Percentiles rank a stretch among this genome's conserved stretches.
phyloP scores from a whole-genome alignment of 2,797 vertebrate species.

The Cuniculus paca region DNA sequence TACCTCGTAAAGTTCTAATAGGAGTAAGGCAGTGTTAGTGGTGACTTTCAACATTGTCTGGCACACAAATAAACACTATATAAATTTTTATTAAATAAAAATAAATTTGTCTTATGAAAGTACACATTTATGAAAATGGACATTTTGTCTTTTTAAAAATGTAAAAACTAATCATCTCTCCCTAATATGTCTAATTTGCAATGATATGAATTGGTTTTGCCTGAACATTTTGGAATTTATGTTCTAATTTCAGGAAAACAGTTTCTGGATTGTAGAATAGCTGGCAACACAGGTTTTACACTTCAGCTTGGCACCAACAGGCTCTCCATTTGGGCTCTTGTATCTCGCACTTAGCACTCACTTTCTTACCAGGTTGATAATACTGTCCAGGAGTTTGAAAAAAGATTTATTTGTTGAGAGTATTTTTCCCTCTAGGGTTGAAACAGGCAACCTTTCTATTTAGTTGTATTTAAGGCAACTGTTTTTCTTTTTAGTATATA shows the following conservation, averaged over 20 bases:
- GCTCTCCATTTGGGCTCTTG: background rate
- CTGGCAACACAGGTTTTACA: background rate
- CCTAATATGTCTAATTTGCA: conserved; percentile 33
- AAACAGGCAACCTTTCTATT: conserved; percentile 24
- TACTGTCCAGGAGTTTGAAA: conserved; percentile 37
- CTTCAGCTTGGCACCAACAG: background rate
- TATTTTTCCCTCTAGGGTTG: conserved; percentile 30
- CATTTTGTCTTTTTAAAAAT: conserved; percentile 23
- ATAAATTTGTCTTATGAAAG: background rate
- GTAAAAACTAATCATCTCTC: background rate
- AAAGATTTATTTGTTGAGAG: conserved; percentile 20
- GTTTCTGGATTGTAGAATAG: conserved; percentile 39
- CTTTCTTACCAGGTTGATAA: conserved; percentile 14
- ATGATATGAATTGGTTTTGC: background rate
- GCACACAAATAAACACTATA: background rate
- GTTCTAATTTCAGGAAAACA: conserved; percentile 38
- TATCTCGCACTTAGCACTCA: background rate
- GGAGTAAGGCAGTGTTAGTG: background rate
- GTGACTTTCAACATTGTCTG: background rate
- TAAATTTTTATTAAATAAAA: conserved; percentile 26
- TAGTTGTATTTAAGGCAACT: background rate
- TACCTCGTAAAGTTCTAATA: background rate
- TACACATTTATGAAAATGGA: conserved; percentile 14
- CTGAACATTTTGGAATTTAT: conserved; percentile 13
- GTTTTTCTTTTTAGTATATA: conserved; percentile 32